Base-by-base conservation (phyloP, 2,888 invertebrate genomes). In the Melinopterus prodromus region DNA sequence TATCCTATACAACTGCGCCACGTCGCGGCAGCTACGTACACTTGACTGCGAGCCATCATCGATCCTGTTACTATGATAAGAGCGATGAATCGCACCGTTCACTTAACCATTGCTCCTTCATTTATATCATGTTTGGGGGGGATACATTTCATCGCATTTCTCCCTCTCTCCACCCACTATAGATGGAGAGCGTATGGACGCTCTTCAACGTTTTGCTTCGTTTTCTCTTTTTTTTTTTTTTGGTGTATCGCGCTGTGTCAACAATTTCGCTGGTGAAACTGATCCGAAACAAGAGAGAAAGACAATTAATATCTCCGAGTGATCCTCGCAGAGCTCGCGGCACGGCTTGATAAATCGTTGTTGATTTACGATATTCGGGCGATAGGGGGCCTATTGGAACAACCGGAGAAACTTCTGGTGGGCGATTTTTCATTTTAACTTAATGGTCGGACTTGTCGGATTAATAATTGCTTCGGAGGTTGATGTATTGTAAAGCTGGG, bases 11-110 rank as follows among this genome's bases (percentile, higher is more conserved):
- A 53, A 70, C 76, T 76, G 75, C n/a, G 38, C 75, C 70, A 16
- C 72, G 26, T 15, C 70, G 75, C 35, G 36, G 70, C 74, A 70
- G 16, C 75, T 75, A 16, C 53, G 75, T 70, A 75, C 75, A 76
- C 79, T 79, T 79, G 79, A 76, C 79, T 79, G 70, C 70, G 70
- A 79, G 12, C 26, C 79, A 75, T 79, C 81, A 79, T 81, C 79
- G 81, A 81, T 81, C 79, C 76, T 75, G 37, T 53, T 53, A 12
- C 53, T 53, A 53, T 53, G 53, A 53, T 53, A 53, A 53, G 53
- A 53, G 53, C 12, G 53, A 53, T 53, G 53, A 53, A 53, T 53
- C 53, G 53, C 53, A 53, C 53, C 53, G 53, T 53, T 53, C 53
- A 53, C 53, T 53, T 53, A 53, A 7, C 53, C 12, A 53, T 53